These are phyloP conservation scores for Drosophila arizonae DNA, from an alignment of 1,140 invertebrate genomes.

Conservation along the genomic window DNA sequence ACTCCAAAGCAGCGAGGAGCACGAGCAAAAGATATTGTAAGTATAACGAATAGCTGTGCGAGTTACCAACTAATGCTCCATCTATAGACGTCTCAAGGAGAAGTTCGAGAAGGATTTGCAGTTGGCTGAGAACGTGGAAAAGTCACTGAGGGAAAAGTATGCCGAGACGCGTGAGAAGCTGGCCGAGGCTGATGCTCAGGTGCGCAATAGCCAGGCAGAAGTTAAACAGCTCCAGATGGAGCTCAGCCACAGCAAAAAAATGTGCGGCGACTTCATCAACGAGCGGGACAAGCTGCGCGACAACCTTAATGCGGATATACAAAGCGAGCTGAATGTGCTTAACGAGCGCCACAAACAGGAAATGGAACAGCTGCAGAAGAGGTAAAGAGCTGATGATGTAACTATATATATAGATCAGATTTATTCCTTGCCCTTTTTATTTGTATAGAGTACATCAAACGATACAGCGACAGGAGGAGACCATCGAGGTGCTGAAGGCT, in stretches of 20 bases:
- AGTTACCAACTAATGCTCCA: not conserved
- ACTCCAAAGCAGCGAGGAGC: constrained; percentile 83
- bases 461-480: constrained; percentile 89
- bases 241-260: constrained; percentile 84
- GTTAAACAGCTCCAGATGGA: constrained; percentile 84
- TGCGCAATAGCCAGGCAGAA: constrained; percentile 83
- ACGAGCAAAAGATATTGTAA: constrained; percentile 85
- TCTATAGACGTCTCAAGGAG: constrained; percentile 87
- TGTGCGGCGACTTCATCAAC: constrained; percentile 83
- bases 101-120: constrained; percentile 88
- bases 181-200: constrained; percentile 84
- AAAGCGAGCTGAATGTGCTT: constrained; percentile 82
- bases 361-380: constrained; percentile 83
- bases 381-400: constrained; percentile 25
- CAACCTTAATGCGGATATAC: constrained; percentile 84
- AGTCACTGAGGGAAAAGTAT: constrained; percentile 83
- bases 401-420: not conserved
- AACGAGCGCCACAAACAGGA: constrained; percentile 83
- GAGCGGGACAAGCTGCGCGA: constrained; percentile 84
- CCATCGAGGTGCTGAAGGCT: constrained; percentile 87
- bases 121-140: constrained; percentile 85
- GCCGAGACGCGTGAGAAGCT: constrained; percentile 84
- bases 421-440: not conserved
- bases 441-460: constrained; percentile 88
- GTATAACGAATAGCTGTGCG: constrained; percentile 19